Evolutionary conservation across 2,797 vertebrate species (phyloP).

Genomic region (Agapornis canus): DNA sequence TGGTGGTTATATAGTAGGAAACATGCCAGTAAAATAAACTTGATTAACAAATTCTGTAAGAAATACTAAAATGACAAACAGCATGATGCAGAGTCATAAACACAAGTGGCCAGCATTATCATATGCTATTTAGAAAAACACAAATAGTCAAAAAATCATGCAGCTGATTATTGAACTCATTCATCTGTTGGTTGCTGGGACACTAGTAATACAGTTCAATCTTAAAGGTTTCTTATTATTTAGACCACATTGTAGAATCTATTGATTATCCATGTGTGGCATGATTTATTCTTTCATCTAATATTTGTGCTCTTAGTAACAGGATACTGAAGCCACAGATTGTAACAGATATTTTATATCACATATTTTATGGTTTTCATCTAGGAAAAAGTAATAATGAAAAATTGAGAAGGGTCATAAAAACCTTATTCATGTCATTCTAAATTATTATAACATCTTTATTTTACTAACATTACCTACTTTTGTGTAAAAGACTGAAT

Average conservation of each 20-base stretch:
- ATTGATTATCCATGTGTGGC: neutral
- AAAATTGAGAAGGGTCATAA: neutral
- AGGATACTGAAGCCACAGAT: neutral
- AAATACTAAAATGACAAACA: neutral
- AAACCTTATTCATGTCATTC: neutral
- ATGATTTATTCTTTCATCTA: constrained; percentile 34
- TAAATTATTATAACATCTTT: neutral
- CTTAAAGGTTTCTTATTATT: neutral
- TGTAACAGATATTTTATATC: constrained; percentile 2
- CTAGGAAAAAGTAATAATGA: neutral
- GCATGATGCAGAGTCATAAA: neutral
- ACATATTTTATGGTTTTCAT: neutral
- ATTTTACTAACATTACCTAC: constrained; percentile 18
- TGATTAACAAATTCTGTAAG: neutral
- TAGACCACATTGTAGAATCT: neutral
- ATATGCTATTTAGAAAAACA: neutral
- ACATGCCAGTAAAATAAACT: neutral
- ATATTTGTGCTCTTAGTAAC: neutral
- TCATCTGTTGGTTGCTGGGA: neutral
- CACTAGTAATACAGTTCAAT: neutral
- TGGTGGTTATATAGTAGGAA: neutral
- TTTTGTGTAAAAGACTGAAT: neutral
- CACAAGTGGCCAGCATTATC: neutral
- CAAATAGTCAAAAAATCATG: neutral
- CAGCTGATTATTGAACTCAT: neutral